A percentile compares a stretch with the other conserved stretches of the same genome.
Conservation (phyloP, 2,113 vertebrate species). For the Gobius niger region DNA sequence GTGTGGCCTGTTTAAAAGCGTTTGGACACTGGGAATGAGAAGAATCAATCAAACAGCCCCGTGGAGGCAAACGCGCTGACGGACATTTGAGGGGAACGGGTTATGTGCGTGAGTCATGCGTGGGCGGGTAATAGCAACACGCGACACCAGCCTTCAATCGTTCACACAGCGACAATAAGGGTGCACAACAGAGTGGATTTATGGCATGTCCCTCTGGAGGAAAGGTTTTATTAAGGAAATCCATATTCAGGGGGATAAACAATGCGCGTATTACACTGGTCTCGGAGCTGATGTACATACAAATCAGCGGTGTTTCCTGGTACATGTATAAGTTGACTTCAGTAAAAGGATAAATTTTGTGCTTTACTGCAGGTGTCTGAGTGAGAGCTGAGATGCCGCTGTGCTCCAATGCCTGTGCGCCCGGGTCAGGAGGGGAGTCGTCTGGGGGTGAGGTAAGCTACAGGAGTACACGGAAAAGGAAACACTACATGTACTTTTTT, state of each 20-base stretch:
- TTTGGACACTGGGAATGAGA: slow-evolving; percentile 50
- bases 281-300: slow-evolving; percentile 18
- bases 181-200: slow-evolving; percentile 39
- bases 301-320: slow-evolving; percentile 21
- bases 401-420: slow-evolving; percentile 81
- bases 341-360: background rate
- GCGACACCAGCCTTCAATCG: slow-evolving; percentile 34
- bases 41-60: slow-evolving; percentile 43
- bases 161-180: slow-evolving; percentile 49
- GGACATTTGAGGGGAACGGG: slow-evolving; percentile 23
- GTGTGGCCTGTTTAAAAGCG: slow-evolving; percentile 16
- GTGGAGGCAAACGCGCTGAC: slow-evolving; percentile 36
- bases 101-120: slow-evolving; percentile 64
- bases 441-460: slow-evolving; percentile 71
- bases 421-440: slow-evolving; percentile 54
- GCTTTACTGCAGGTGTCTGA: slow-evolving; percentile 36
- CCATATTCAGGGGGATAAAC: slow-evolving; percentile 54
- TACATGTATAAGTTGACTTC: background rate
- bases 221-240: slow-evolving; percentile 48
- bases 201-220: slow-evolving; percentile 25
- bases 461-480: background rate
- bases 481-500: background rate
- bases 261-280: slow-evolving; percentile 22
- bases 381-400: slow-evolving; percentile 80
- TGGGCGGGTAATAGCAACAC: slow-evolving; percentile 52